Evolutionary conservation across 2,888 invertebrate species (phyloP).

Genomic region (Cataglyphis livida): DNA sequence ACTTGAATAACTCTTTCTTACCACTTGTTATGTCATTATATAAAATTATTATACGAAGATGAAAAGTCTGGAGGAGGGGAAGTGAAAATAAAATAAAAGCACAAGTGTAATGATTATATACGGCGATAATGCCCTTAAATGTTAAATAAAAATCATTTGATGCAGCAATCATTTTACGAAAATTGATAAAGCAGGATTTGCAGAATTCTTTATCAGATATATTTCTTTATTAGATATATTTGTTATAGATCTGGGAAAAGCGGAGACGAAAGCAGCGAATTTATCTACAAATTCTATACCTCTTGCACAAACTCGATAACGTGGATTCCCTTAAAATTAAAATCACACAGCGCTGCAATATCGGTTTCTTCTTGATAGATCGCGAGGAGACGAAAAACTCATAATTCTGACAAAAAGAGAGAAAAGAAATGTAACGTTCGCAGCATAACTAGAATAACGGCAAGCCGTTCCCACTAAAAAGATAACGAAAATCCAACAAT

Average conservation of each 20-base stretch:
- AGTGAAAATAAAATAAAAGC: background rate
- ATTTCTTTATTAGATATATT: slow-evolving; percentile 5
- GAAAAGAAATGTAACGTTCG: slow-evolving; percentile 22
- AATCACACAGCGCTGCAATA: slow-evolving; percentile 66
- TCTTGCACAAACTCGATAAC: slow-evolving; percentile 66
- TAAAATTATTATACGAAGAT: background rate
- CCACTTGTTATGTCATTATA: background rate
- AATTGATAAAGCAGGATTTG: background rate
- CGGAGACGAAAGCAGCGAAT: background rate
- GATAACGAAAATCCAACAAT: slow-evolving; percentile 5
- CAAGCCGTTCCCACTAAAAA: slow-evolving; percentile 12
- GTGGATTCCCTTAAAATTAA: slow-evolving; percentile 69
- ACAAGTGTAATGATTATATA: background rate
- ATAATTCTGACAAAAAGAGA: slow-evolving; percentile 49
- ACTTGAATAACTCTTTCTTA: slow-evolving; percentile 2
- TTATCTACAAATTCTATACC: slow-evolving; percentile 47
- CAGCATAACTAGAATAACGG: slow-evolving; percentile 46
- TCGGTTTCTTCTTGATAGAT: slow-evolving; percentile 57
- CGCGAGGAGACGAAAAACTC: slow-evolving; percentile 52
- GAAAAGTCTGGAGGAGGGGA: background rate
- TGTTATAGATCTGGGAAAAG: slow-evolving; percentile 10
- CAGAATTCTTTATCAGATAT: background rate
- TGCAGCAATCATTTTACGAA: background rate
- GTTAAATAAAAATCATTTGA: background rate
- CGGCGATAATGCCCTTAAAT: background rate